Percentiles rank a stretch among this genome's conserved stretches.
Evolutionary conservation across 2,113 vertebrate genomes (phyloP).

Genomic region (Ictalurus punctatus): DNA sequence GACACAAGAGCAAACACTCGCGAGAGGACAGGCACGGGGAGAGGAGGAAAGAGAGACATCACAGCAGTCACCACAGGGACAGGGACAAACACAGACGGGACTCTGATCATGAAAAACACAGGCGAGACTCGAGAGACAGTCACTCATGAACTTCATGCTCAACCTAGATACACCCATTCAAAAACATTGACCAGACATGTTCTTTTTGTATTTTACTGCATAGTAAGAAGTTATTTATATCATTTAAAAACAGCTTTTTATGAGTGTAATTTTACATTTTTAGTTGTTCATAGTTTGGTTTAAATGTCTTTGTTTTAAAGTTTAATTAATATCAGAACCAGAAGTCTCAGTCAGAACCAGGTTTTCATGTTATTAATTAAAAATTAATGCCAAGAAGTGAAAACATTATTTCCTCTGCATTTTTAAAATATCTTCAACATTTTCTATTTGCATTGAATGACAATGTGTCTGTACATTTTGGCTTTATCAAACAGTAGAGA

Average conservation of each 20-base stretch:
- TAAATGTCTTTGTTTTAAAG: slow-evolving; percentile 20
- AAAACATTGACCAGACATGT: slow-evolving; percentile 40
- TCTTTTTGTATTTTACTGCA: slow-evolving; percentile 55
- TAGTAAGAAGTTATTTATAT: slow-evolving; percentile 58
- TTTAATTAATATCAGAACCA: slow-evolving; percentile 4
- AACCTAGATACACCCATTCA: slow-evolving; percentile 41
- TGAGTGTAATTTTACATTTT: slow-evolving; percentile 41
- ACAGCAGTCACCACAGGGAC: slow-evolving; percentile 64
- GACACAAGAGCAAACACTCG: slow-evolving; percentile 71
- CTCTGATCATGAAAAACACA: slow-evolving; percentile 79
- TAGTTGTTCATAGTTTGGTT: slow-evolving; percentile 36
- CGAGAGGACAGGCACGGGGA: slow-evolving; percentile 74
- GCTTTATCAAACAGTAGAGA: slow-evolving; percentile 69
- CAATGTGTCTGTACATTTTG: slow-evolving; percentile 73
- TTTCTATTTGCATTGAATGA: slow-evolving; percentile 59
- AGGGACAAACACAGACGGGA: slow-evolving; percentile 81
- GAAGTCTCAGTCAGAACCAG: slow-evolving; percentile 6
- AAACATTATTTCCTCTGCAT: slow-evolving; percentile 50
- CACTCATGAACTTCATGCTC: slow-evolving; percentile 62
- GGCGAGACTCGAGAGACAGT: slow-evolving; percentile 82
- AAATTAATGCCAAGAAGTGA: slow-evolving; percentile 24
- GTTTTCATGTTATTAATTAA: slow-evolving; percentile 23
- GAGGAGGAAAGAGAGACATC: slow-evolving; percentile 80
- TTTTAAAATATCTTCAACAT: slow-evolving; percentile 52
- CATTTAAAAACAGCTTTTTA: slow-evolving; percentile 53